Conservation (phyloP, 2,797 vertebrate genomes). For the Synanceia verrucosa region DNA sequence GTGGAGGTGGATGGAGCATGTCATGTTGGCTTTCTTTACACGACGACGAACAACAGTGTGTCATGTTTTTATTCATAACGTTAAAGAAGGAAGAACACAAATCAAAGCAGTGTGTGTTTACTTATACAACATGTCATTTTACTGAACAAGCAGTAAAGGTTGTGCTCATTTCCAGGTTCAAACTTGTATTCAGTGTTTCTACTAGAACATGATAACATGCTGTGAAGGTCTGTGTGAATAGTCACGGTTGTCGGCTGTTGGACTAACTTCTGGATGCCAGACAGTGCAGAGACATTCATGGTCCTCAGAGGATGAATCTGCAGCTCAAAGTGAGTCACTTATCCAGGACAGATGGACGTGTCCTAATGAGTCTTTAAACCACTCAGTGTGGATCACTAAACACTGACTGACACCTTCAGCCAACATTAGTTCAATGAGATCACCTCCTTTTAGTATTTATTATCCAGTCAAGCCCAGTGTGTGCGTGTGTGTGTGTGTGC, state of each 20-base stretch:
- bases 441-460: conserved; percentile 10
- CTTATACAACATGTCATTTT: neutral
- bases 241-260: no score
- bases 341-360: no score
- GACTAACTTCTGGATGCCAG: no score
- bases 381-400: neutral
- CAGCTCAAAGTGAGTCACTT: no score
- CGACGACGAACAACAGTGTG: neutral
- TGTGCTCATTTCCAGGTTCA: no score
- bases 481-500: conserved; percentile 2
- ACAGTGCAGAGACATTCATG: no score
- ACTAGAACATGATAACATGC: no score
- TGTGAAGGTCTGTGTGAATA: no score
- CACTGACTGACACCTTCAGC: neutral
- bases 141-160: no score
- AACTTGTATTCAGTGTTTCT: no score
- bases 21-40: conserved; percentile 13
- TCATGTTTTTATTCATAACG: neutral
- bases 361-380: no score
- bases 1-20: conserved; percentile 10
- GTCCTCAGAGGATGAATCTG: no score
- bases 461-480: conserved; percentile 16
- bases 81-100: neutral
- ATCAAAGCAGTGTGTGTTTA: neutral
- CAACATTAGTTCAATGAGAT: neutral